Conservation (phyloP, 64 coral and sea anemone species). For the Porites australiensis region DNA sequence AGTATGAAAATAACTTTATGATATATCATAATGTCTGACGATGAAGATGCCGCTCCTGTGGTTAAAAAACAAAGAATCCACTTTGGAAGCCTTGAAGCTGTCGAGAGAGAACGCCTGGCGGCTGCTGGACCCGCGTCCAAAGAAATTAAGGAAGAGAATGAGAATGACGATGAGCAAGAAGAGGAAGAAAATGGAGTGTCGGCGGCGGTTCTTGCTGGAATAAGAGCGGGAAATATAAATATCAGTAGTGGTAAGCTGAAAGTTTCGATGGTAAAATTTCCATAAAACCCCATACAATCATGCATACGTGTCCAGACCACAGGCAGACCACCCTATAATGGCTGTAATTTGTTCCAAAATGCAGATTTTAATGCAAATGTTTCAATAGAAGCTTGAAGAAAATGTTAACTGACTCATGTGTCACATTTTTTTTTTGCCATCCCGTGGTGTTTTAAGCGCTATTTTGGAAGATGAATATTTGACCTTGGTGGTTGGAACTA, state of each 20-base stretch:
- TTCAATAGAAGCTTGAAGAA: too few species aligned
- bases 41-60: slow-evolving; percentile 79
- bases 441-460: too few species aligned
- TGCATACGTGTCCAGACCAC: too few species aligned
- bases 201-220: slow-evolving; percentile 78
- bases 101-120: slow-evolving; percentile 85
- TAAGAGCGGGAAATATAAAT: slow-evolving; percentile 99
- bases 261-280: background rate
- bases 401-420: too few species aligned
- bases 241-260: slow-evolving; percentile 82
- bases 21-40: slow-evolving; percentile 81
- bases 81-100: slow-evolving; percentile 96
- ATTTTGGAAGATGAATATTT: too few species aligned
- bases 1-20: slow-evolving; percentile 13
- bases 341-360: too few species aligned
- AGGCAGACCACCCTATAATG: too few species aligned
- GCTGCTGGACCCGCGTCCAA: slow-evolving; percentile 43
- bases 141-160: slow-evolving; percentile 31
- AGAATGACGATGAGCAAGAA: slow-evolving; percentile 29
- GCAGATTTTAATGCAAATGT: too few species aligned
- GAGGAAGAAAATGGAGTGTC: slow-evolving; percentile 59
- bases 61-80: slow-evolving; percentile 91
- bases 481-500: too few species aligned
- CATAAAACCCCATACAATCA: too few species aligned
- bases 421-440: too few species aligned